Evolutionary conservation across 2,113 vertebrate genomes (phyloP).

Genomic region (Scopus umbretta): DNA sequence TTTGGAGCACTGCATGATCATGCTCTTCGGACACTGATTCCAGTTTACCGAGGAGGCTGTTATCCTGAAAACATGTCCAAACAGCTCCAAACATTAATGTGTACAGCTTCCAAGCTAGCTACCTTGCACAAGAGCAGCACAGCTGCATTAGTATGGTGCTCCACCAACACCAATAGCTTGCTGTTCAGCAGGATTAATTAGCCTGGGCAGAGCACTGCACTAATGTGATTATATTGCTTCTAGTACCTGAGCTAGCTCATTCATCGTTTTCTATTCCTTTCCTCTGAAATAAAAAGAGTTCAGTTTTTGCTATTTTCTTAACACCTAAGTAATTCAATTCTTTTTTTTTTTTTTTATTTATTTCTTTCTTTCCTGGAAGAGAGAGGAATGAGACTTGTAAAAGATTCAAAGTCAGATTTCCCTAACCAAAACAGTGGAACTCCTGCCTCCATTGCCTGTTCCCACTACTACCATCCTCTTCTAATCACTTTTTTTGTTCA

Average conservation of each 20-base stretch:
- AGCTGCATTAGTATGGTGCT: slow-evolving; percentile 12
- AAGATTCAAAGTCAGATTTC: background rate
- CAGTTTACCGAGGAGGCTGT: background rate
- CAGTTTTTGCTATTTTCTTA: background rate
- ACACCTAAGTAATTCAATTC: background rate
- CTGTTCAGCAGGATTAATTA: slow-evolving; percentile 46
- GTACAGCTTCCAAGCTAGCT: background rate
- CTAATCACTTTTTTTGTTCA: background rate
- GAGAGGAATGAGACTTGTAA: background rate
- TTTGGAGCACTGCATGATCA: background rate
- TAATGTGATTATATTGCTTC: slow-evolving; percentile 37
- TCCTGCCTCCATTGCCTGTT: background rate
- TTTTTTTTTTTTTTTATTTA: background rate
- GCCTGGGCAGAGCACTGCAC: background rate
- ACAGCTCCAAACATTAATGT: background rate
- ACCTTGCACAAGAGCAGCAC: background rate
- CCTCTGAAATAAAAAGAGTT: background rate
- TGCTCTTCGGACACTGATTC: background rate
- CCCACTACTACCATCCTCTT: background rate
- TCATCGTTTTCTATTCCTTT: background rate
- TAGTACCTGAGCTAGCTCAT: slow-evolving; percentile 14
- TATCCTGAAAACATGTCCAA: background rate
- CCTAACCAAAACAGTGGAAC: background rate
- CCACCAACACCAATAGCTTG: background rate
- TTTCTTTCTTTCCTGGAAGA: background rate